These are phyloP conservation scores for Anadara kagoshimensis DNA, from an alignment of 1,140 invertebrate genomes.

Conservation along the genomic window DNA sequence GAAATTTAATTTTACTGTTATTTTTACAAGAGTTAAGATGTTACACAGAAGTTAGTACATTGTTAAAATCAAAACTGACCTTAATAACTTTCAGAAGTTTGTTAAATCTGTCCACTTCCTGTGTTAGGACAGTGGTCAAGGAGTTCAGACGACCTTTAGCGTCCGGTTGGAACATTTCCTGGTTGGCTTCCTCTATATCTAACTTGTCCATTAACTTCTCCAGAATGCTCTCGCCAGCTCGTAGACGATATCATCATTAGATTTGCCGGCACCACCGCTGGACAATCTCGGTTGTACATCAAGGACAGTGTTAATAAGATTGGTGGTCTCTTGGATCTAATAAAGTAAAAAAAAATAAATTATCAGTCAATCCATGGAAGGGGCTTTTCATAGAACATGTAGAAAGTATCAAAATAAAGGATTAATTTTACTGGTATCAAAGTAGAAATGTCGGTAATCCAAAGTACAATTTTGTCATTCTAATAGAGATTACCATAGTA, in stretches of 20 bases:
- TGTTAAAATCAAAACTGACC: constrained; percentile 46
- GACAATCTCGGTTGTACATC: constrained; percentile 82
- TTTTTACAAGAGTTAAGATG: not conserved
- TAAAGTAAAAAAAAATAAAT: too few species aligned
- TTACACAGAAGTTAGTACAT: not conserved
- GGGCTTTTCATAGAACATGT: too few species aligned
- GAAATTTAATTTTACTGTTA: not conserved
- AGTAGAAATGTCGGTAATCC: too few species aligned
- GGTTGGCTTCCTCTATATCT: constrained; percentile 76
- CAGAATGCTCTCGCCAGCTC: constrained; percentile 81
- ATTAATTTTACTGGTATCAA: too few species aligned
- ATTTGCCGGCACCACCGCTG: constrained; percentile 78
- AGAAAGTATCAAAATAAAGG: too few species aligned
- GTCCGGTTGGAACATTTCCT: constrained; percentile 77
- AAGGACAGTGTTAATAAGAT: constrained; percentile 82
- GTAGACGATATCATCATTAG: constrained; percentile 84
- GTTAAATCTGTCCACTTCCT: constrained; percentile 91
- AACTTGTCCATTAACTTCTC: constrained; percentile 78
- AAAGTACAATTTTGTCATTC: too few species aligned
- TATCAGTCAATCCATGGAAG: too few species aligned
- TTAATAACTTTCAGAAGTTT: constrained; percentile 80
- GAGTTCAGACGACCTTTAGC: constrained; percentile 83
- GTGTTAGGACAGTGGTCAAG: constrained; percentile 86
- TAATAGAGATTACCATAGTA: too few species aligned
- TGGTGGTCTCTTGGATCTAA: constrained; percentile 79